phyloP scores from a whole-genome alignment of 2,797 vertebrate genomes.

The Rhincodon typus region DNA sequence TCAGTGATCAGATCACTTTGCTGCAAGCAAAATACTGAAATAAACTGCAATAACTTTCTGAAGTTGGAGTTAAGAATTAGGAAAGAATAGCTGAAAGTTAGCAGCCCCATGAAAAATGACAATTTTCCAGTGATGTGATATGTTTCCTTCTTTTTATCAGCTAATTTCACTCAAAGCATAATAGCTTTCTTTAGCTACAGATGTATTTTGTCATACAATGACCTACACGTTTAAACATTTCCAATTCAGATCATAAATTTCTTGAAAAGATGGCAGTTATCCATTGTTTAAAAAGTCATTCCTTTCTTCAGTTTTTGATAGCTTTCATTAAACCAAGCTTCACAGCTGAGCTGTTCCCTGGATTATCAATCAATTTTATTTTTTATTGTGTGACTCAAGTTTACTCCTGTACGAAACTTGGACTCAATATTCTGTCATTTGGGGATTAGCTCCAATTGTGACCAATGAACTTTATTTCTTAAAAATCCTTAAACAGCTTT shows the following conservation, averaged over 20 bases:
- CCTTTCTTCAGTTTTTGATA: slow-evolving; percentile 26
- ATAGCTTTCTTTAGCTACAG: neutral
- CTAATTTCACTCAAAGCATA: neutral
- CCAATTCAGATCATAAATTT: slow-evolving; percentile 26
- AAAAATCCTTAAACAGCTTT: neutral
- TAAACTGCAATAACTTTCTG: neutral
- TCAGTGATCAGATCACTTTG: neutral
- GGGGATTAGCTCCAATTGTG: neutral
- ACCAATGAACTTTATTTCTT: neutral
- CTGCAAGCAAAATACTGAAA: neutral
- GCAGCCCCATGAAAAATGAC: neutral
- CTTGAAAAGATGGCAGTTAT: neutral
- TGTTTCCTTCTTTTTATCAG: neutral
- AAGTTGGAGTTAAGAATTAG: neutral
- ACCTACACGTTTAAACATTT: slow-evolving; percentile 10
- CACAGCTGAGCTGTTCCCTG: slow-evolving; percentile 15
- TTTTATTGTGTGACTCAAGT: slow-evolving; percentile 8
- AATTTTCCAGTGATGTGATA: neutral
- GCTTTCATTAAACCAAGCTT: slow-evolving; percentile 28
- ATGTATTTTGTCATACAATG: neutral
- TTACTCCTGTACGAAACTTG: slow-evolving; percentile 27
- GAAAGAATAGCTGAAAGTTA: neutral
- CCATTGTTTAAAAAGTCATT: slow-evolving; percentile 19
- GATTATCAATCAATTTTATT: slow-evolving; percentile 19
- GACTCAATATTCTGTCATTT: neutral